Evolutionary conservation across 2,797 vertebrate species (phyloP).

Genomic region (Trachops cirrhosus): DNA sequence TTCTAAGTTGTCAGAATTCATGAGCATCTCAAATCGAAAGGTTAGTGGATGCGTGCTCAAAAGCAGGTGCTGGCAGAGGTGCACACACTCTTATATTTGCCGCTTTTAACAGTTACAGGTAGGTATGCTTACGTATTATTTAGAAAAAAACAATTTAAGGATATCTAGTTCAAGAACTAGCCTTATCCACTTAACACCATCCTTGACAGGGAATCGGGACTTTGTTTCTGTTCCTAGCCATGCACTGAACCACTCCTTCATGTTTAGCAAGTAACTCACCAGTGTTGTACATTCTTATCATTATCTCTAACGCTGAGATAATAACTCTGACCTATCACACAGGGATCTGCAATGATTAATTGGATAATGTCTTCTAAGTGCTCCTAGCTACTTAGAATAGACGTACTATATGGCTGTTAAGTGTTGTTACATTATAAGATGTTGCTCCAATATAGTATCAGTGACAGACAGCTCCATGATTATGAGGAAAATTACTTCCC

Average conservation of each 20-base stretch:
- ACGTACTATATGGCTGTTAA: conserved; percentile 43
- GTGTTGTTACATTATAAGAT: conserved; percentile 55
- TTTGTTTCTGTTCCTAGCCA: not conserved
- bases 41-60: not conserved
- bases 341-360: conserved; percentile 56
- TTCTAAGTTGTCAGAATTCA: not conserved
- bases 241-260: not conserved
- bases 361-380: conserved; percentile 61
- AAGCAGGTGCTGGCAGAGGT: not conserved
- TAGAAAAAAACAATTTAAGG: not conserved
- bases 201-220: not conserved
- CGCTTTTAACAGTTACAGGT: not conserved
- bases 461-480: not conserved
- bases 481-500: conserved; percentile 60
- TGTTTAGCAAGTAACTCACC: not conserved
- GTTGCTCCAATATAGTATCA: conserved; percentile 31
- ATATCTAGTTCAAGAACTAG: not conserved
- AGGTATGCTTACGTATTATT: not conserved
- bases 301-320: conserved; percentile 30
- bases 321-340: conserved; percentile 45
- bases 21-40: not conserved
- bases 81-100: not conserved
- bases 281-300: not conserved
- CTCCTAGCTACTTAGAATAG: conserved; percentile 60
- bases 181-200: not conserved